Conservation (phyloP, 2,113 vertebrate species). For the Sorex fumeus region DNA sequence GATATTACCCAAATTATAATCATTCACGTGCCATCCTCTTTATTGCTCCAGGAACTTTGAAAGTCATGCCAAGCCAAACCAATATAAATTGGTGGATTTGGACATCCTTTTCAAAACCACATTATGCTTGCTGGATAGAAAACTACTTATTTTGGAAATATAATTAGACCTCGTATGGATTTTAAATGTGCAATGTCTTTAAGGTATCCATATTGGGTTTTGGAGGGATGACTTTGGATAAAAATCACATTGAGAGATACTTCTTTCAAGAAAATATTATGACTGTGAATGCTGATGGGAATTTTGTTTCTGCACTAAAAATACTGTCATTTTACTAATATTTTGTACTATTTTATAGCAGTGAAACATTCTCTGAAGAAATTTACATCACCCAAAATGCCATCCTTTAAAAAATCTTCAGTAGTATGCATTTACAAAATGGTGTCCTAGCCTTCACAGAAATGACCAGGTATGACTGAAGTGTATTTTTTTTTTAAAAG, state of each 20-base stretch:
- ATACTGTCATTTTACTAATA: constrained; percentile 74
- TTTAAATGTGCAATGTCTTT: constrained; percentile 86
- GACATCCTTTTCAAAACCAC: constrained; percentile 94
- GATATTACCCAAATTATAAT: constrained; percentile 92
- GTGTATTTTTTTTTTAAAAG: constrained; percentile 56
- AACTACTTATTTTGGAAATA: constrained; percentile 94
- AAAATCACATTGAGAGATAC: constrained; percentile 86
- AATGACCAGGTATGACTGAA: constrained; percentile 74
- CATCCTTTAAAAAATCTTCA: constrained; percentile 52
- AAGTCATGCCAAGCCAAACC: constrained; percentile 94
- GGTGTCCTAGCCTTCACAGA: constrained; percentile 70
- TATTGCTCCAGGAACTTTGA: constrained; percentile 93
- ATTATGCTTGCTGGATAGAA: constrained; percentile 93
- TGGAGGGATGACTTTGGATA: constrained; percentile 78
- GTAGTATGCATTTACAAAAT: constrained; percentile 75
- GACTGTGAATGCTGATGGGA: constrained; percentile 72
- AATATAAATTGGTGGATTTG: constrained; percentile 94
- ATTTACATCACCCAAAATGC: constrained; percentile 62
- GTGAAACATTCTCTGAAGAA: constrained; percentile 72
- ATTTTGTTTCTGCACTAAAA: constrained; percentile 84
- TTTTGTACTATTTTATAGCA: constrained; percentile 69
- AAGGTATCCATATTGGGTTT: constrained; percentile 76
- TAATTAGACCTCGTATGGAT: constrained; percentile 88
- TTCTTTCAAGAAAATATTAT: constrained; percentile 86
- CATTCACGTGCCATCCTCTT: constrained; percentile 92